Conservation (phyloP, 2,113 vertebrate species). For the Amblyopsis rosae region DNA sequence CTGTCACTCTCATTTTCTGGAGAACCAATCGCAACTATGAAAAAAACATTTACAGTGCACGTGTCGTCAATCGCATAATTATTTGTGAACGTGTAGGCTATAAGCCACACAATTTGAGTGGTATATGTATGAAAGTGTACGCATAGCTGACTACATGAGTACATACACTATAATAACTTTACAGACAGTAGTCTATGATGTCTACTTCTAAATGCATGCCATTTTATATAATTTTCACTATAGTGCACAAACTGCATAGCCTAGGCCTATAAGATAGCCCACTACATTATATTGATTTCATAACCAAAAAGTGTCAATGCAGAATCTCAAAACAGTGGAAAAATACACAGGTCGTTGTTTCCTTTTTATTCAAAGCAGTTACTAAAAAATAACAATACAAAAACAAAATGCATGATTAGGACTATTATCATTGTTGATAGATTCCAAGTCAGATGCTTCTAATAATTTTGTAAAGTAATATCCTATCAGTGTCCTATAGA, state of each 20-base stretch:
- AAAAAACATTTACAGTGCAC: not conserved
- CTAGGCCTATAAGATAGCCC: too few species aligned
- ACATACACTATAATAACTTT: too few species aligned
- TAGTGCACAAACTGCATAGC: not conserved
- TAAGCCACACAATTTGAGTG: conserved; percentile 25
- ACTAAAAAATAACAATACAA: conserved; percentile 17
- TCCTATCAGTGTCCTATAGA: too few species aligned
- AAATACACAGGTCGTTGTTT: not conserved
- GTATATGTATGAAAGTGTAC: not conserved
- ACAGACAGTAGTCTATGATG: not conserved
- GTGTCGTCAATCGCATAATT: conserved; percentile 25
- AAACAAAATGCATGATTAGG: conserved; percentile 23
- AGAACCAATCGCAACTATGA: conserved; percentile 46
- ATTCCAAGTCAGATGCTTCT: too few species aligned
- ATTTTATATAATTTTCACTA: not conserved
- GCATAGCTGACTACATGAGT: not conserved
- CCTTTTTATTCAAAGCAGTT: conserved; percentile 6
- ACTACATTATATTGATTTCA: too few species aligned
- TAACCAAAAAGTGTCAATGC: not conserved
- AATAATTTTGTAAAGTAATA: too few species aligned
- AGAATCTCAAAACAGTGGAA: not conserved
- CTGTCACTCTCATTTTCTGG: conserved; percentile 64
- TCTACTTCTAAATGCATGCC: not conserved
- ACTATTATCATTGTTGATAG: too few species aligned
- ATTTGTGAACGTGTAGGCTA: not conserved